A percentile compares a stretch with the other conserved stretches of the same genome.
Conservation (phyloP, 2,888 invertebrate genomes). For the Drosophila lacicola region DNA sequence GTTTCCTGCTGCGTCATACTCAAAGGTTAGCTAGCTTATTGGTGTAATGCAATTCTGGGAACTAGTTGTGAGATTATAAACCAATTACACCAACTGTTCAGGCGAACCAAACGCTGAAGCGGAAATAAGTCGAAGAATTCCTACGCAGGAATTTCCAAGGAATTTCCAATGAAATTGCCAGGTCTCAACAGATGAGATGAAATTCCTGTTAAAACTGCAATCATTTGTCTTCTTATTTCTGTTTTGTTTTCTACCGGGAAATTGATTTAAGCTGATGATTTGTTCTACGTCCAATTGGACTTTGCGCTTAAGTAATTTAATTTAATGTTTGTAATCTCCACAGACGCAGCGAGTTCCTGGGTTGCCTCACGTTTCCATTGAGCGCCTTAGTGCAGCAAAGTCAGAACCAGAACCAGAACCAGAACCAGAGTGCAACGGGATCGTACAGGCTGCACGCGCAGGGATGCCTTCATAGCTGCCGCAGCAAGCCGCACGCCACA, state of each 20-base stretch:
- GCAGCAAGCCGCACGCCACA: conserved; percentile 30
- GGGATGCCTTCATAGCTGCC: conserved; percentile 86
- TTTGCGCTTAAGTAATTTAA: not conserved
- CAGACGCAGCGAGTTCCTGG: conserved; percentile 97
- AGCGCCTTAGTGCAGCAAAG: conserved; percentile 91
- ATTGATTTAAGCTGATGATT: no score
- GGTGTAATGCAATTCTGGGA: conserved; percentile 1
- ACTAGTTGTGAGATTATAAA: not conserved
- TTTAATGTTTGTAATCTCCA: conserved; percentile 84
- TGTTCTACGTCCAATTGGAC: no score
- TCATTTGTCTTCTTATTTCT: no score
- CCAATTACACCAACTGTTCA: not conserved
- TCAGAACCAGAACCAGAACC: conserved; percentile 66
- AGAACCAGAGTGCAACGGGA: conserved; percentile 87
- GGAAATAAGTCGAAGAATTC: not conserved
- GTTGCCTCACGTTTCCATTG: conserved; percentile 96
- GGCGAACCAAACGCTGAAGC: not conserved
- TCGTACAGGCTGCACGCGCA: conserved; percentile 90
- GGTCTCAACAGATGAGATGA: no score
- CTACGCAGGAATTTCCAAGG: no score
- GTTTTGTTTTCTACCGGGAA: no score
- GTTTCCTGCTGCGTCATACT: no score
- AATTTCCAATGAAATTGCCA: no score
- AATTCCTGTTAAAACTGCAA: no score
- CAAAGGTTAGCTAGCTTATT: not conserved